phyloP scores from a whole-genome alignment of 2,113 vertebrate genomes.

The Ptilorrhoa leucosticta region DNA sequence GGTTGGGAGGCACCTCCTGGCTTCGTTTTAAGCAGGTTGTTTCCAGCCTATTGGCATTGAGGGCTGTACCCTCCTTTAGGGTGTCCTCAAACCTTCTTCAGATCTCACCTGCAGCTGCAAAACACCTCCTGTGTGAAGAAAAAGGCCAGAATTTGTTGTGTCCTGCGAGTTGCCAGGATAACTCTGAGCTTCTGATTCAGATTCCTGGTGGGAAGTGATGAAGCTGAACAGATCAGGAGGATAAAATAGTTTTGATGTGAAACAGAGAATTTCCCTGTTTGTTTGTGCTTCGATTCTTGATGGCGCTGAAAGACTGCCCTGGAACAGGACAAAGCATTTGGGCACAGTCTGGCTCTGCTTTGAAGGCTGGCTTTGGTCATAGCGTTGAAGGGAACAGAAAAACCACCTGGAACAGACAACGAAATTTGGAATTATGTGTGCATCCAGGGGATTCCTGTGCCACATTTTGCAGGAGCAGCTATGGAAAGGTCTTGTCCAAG shows the following conservation, averaged over 20 bases:
- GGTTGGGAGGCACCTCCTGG: background rate
- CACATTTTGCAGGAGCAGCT: background rate
- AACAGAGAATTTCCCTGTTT: background rate
- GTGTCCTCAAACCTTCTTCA: background rate
- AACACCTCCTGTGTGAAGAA: background rate
- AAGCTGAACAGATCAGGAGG: background rate
- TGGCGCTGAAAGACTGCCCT: background rate
- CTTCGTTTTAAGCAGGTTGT: background rate
- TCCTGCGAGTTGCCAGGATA: background rate
- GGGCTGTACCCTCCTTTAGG: background rate
- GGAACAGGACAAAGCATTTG: background rate
- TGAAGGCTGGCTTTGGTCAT: background rate
- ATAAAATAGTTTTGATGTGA: background rate
- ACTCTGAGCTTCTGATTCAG: background rate
- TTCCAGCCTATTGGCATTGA: background rate
- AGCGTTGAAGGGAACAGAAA: background rate
- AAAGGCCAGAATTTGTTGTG: background rate
- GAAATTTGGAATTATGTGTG: accelerated
- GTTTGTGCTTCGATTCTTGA: background rate
- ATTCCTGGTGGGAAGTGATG: background rate
- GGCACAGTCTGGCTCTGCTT: background rate
- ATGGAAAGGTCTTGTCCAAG: background rate
- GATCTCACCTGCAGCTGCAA: background rate
- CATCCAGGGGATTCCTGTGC: background rate
- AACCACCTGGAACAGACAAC: background rate